Evolutionary conservation across 2,113 vertebrate species (phyloP).

Genomic region (Notarius quadriscutis): DNA sequence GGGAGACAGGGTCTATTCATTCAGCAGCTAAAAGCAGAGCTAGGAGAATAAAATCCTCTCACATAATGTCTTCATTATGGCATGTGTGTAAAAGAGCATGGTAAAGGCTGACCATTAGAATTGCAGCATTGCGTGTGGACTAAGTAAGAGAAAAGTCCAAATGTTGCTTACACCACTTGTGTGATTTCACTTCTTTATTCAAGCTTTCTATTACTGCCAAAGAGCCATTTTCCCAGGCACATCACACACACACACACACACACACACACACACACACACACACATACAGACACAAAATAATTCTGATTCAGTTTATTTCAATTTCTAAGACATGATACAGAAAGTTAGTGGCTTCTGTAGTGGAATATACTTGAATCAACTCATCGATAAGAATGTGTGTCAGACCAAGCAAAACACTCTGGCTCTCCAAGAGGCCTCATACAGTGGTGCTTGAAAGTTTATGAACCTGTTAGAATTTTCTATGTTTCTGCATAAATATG

Average conservation of each 20-base stretch:
- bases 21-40: neutral
- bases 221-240: neutral
- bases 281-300: neutral
- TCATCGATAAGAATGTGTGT: neutral
- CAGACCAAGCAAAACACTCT: neutral
- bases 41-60: conserved; percentile 6
- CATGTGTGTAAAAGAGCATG: neutral
- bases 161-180: neutral
- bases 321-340: conserved; percentile 7
- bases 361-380: neutral
- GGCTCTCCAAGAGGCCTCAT: neutral
- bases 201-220: conserved; percentile 1
- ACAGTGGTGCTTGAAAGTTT: no score
- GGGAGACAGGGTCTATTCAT: conserved; percentile 28
- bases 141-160: conserved; percentile 13
- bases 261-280: conserved; percentile 1
- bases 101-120: conserved; percentile 1
- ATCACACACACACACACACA: neutral
- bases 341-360: neutral
- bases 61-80: conserved; percentile 21
- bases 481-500: no score
- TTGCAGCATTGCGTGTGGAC: conserved; percentile 1
- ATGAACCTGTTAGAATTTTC: no score
- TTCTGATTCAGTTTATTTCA: conserved; percentile 19
- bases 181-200: conserved; percentile 42